Percentiles rank a stretch among this genome's conserved stretches.
These are phyloP conservation scores for Pseudorhombus dupliciocellatus DNA, from an alignment of 2,113 vertebrate species.

Conservation along the genomic window DNA sequence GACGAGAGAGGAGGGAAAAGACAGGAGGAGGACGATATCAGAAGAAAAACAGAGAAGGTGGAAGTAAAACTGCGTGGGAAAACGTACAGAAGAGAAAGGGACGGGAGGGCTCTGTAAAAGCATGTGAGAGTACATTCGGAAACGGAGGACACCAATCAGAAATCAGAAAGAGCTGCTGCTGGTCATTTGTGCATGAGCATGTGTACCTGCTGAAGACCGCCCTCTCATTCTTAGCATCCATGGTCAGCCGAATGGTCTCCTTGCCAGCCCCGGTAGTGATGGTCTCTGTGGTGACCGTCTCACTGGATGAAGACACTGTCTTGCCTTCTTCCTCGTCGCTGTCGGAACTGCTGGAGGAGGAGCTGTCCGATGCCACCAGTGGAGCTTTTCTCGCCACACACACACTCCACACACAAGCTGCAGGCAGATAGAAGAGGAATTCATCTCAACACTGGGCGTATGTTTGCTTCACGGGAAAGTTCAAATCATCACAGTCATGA, in stretches of 20 bases:
- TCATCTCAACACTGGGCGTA: not conserved
- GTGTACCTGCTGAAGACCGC: slow-evolving; percentile 84
- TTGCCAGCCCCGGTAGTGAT: slow-evolving; percentile 76
- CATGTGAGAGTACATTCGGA: not conserved
- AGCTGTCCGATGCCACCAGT: slow-evolving; percentile 86
- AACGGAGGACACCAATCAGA: not conserved
- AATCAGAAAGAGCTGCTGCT: slow-evolving; percentile 2
- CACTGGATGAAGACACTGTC: slow-evolving; percentile 54
- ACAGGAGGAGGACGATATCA: slow-evolving; percentile 55
- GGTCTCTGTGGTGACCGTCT: slow-evolving; percentile 76
- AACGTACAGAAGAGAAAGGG: slow-evolving; percentile 12
- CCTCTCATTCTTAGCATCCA: slow-evolving; percentile 80
- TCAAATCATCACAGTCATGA: not conserved
- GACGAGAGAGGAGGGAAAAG: slow-evolving; percentile 48
- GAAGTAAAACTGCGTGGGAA: slow-evolving; percentile 34
- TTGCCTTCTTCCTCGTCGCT: slow-evolving; percentile 85
- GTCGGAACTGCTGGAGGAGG: slow-evolving; percentile 86
- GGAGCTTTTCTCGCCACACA: slow-evolving; percentile 86
- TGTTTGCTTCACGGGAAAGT: not conserved
- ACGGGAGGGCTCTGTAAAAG: slow-evolving; percentile 21
- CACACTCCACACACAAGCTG: slow-evolving; percentile 89
- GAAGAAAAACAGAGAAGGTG: slow-evolving; percentile 46
- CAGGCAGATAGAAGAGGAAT: slow-evolving; percentile 15
- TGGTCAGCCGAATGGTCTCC: slow-evolving; percentile 75
- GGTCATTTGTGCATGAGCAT: not conserved